Evolutionary conservation across 2,888 invertebrate species (phyloP).

Genomic region (Scaptodrosophila latifasciaeformis): DNA sequence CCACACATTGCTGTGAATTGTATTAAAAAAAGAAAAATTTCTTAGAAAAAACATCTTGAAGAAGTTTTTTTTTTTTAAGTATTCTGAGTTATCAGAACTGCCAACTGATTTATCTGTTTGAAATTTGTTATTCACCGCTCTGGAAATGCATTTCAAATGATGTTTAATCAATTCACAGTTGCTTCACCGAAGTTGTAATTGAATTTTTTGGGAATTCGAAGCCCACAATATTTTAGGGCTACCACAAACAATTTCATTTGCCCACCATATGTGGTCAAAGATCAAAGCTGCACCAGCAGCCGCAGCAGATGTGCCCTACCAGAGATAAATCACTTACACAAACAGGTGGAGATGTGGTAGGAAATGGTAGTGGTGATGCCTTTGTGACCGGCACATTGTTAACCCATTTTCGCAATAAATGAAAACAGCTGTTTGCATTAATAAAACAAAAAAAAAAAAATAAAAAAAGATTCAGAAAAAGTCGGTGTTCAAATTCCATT

Average conservation of each 20-base stretch:
- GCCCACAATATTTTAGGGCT: conserved; percentile 16
- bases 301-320: conserved; percentile 29
- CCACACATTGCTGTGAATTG: too few relatives aligned
- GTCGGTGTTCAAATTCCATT: conserved; percentile 30
- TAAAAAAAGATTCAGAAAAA: conserved; percentile 17
- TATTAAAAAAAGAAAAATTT: too few relatives aligned
- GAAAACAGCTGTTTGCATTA: conserved; percentile 15
- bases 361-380: conserved; percentile 28
- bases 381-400: conserved; percentile 39
- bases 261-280: conserved; percentile 42
- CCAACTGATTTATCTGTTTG: too few relatives aligned
- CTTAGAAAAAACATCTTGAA: too few relatives aligned
- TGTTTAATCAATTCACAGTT: too few relatives aligned
- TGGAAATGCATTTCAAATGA: too few relatives aligned
- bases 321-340: conserved; percentile 6
- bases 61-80: too few relatives aligned
- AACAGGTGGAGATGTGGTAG: conserved; percentile 25
- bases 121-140: too few relatives aligned
- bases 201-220: too few relatives aligned
- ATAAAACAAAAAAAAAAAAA: conserved; percentile 37
- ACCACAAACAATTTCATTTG: conserved; percentile 49
- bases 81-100: too few relatives aligned
- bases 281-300: conserved; percentile 44
- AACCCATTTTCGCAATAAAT: conserved; percentile 20
- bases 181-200: too few relatives aligned